Percentiles rank a stretch among this genome's conserved stretches.
Evolutionary conservation across 2,797 vertebrate species (phyloP).

Genomic region (Buceros bicornis): DNA sequence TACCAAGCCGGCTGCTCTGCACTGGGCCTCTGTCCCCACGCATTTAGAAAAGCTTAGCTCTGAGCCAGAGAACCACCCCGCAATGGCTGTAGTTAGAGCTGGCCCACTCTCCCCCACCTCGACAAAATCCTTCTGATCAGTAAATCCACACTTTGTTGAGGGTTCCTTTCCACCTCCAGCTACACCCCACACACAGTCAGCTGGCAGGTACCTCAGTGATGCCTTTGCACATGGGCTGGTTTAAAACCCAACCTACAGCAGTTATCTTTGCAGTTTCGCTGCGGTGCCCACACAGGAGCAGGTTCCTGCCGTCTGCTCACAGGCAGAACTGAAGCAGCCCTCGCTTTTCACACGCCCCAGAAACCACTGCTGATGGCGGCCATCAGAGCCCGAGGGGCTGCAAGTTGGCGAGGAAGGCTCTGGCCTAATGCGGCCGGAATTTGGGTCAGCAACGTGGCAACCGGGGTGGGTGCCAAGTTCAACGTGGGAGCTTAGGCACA

Average conservation of each 20-base stretch:
- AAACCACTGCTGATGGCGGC: not conserved
- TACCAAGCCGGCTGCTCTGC: not conserved
- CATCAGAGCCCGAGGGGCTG: not conserved
- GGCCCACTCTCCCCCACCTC: not conserved
- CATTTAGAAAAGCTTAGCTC: not conserved
- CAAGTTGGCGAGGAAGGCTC: not conserved
- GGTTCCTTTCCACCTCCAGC: not conserved
- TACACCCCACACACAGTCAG: not conserved
- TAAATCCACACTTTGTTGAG: not conserved
- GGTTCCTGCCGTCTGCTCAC: not conserved
- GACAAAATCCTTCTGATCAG: not conserved
- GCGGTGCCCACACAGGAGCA: not conserved
- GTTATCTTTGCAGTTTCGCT: not conserved
- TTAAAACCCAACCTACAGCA: not conserved
- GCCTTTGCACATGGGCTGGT: not conserved
- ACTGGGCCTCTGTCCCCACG: rapidly evolving
- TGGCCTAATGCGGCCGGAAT: not conserved
- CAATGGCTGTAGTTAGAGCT: not conserved
- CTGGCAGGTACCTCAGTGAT: not conserved
- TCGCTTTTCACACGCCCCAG: not conserved
- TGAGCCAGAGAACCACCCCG: not conserved
- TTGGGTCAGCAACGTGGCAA: slow-evolving; percentile 14
- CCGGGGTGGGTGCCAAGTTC: not conserved
- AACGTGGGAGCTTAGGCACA: slow-evolving; percentile 27
- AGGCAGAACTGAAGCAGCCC: not conserved